These are phyloP conservation scores for Datnioides undecimradiatus DNA, from an alignment of 2,113 vertebrate genomes.

Conservation along the genomic window DNA sequence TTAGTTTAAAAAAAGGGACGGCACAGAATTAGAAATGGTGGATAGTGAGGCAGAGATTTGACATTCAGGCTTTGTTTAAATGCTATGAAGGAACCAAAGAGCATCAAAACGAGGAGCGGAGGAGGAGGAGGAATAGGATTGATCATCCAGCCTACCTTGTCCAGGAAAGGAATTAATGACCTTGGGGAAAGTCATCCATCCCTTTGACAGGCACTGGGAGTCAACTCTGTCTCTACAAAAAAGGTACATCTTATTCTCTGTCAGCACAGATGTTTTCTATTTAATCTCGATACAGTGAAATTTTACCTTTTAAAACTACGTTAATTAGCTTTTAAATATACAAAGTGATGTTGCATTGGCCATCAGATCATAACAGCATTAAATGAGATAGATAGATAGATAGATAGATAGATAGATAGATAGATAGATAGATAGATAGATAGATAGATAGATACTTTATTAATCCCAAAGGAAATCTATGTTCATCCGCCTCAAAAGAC, in stretches of 20 bases:
- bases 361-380: too few species aligned
- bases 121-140: slow-evolving; percentile 33
- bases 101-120: slow-evolving; percentile 17
- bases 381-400: too few species aligned
- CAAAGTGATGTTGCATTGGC: too few species aligned
- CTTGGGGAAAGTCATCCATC: slow-evolving; percentile 69
- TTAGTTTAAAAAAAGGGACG: background rate
- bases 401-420: too few species aligned
- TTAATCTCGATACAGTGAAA: background rate
- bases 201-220: slow-evolving; percentile 33
- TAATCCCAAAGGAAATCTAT: background rate
- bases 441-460: too few species aligned
- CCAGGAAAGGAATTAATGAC: slow-evolving; percentile 68
- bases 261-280: slow-evolving; percentile 25
- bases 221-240: slow-evolving; percentile 27
- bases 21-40: background rate
- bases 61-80: slow-evolving; percentile 13
- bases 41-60: background rate
- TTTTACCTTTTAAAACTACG: background rate
- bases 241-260: slow-evolving; percentile 20
- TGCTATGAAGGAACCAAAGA: background rate
- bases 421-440: too few species aligned
- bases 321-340: too few species aligned
- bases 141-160: slow-evolving; percentile 37
- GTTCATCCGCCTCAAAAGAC: background rate